Percentiles rank a stretch among this genome's conserved stretches.
Evolutionary conservation across 2,113 vertebrate genomes (phyloP).

Genomic region (Carollia perspicillata): DNA sequence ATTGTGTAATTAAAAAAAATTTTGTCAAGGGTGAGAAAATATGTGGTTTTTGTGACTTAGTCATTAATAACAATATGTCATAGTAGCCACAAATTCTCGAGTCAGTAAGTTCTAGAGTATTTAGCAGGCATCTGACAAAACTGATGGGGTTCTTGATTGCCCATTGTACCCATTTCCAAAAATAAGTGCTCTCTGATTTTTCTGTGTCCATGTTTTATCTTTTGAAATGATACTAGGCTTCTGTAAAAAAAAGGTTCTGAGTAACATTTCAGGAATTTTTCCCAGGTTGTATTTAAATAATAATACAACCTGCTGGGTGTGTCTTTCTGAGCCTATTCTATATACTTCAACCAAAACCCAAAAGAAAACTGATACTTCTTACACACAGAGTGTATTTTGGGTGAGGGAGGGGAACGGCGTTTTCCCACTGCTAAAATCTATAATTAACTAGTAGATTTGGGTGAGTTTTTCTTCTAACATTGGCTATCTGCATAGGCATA

Average conservation of each 20-base stretch:
- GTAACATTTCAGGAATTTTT: background rate
- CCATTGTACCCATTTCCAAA: background rate
- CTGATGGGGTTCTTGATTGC: background rate
- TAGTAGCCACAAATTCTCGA: slow-evolving; percentile 5
- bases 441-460: background rate
- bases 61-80: background rate
- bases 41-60: background rate
- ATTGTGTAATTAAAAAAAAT: background rate
- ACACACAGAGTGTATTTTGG: background rate
- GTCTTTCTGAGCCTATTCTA: background rate
- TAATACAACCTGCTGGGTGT: background rate
- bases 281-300: background rate
- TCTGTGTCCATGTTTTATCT: background rate
- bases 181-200: background rate
- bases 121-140: background rate
- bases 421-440: background rate
- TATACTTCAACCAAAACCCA: background rate
- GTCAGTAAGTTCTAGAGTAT: background rate
- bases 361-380: background rate
- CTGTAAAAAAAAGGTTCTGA: background rate
- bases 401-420: background rate
- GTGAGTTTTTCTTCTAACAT: background rate
- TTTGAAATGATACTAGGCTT: background rate
- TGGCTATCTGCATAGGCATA: background rate
- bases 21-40: background rate